These are phyloP conservation scores for Denticeps clupeoides DNA, from an alignment of 2,797 vertebrate genomes.

Conservation along the genomic window DNA sequence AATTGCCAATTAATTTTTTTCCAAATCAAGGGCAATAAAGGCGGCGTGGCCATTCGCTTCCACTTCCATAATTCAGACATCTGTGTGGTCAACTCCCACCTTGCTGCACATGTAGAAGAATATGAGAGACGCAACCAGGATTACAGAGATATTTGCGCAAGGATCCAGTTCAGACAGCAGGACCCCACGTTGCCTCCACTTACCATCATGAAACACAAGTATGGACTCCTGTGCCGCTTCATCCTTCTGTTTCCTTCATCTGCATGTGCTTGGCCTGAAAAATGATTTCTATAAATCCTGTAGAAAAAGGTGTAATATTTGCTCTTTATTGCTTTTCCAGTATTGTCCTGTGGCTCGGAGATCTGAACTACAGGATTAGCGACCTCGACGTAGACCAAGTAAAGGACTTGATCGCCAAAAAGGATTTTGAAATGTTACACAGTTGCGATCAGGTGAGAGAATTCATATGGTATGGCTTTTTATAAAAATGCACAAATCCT, in stretches of 20 bases:
- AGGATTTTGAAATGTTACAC: slow-evolving; percentile 72
- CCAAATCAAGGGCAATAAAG: slow-evolving; percentile 94
- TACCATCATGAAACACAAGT: slow-evolving; percentile 85
- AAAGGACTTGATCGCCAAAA: slow-evolving; percentile 76
- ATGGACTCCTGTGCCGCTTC: slow-evolving; percentile 27
- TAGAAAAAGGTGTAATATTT: neutral
- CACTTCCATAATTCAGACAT: slow-evolving; percentile 84
- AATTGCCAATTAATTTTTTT: too few relatives aligned
- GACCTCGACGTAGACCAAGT: slow-evolving; percentile 75
- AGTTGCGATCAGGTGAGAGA: slow-evolving; percentile 76
- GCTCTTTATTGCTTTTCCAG: slow-evolving; percentile 43
- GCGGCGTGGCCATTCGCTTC: slow-evolving; percentile 85
- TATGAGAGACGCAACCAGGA: slow-evolving; percentile 91
- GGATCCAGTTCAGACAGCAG: slow-evolving; percentile 73
- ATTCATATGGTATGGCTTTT: too few relatives aligned
- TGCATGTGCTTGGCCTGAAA: neutral
- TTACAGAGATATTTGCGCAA: slow-evolving; percentile 85
- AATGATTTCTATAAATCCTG: neutral
- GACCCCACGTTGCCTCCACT: slow-evolving; percentile 64
- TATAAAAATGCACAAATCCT: too few relatives aligned
- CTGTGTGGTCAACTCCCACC: slow-evolving; percentile 89
- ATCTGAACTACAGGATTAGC: slow-evolving; percentile 92
- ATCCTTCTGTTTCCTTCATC: neutral
- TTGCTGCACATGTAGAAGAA: slow-evolving; percentile 86
- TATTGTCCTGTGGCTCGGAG: slow-evolving; percentile 86